A percentile compares a stretch with the other conserved stretches of the same genome.
Conservation (phyloP, 2,888 invertebrate species). For the Alcis repandata region DNA sequence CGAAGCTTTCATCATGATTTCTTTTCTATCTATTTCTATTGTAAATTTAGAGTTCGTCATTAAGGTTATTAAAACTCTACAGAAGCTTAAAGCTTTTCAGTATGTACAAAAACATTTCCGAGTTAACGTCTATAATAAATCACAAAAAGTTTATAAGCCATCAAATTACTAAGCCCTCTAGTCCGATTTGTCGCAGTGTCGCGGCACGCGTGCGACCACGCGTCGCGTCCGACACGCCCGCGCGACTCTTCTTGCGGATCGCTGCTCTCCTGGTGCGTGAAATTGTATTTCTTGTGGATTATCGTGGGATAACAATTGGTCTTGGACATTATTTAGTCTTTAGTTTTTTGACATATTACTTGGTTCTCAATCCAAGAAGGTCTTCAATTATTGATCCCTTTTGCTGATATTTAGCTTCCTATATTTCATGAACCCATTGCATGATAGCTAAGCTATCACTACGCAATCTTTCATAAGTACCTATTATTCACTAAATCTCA, state of each 20-base stretch:
- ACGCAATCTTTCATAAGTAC: no score
- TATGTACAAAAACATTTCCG: background rate
- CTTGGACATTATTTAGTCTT: background rate
- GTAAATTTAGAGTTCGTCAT: background rate
- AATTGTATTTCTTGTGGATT: conserved; percentile 59
- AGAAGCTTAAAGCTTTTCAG: background rate
- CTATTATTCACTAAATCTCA: background rate
- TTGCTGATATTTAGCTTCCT: no score
- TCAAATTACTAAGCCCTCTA: conserved; percentile 38
- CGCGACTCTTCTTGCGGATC: conserved; percentile 53
- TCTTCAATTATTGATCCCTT: no score
- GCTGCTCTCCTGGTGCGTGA: conserved; percentile 65
- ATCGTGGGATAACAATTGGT: conserved; percentile 34
- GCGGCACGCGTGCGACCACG: conserved; percentile 49
- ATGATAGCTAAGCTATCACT: no score
- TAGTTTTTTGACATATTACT: no score
- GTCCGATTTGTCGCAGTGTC: conserved; percentile 29
- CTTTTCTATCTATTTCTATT: background rate
- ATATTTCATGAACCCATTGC: no score
- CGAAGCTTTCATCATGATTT: background rate
- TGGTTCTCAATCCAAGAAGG: no score
- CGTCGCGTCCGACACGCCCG: conserved; percentile 52
- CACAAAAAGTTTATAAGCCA: conserved; percentile 33
- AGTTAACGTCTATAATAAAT: conserved; percentile 24
- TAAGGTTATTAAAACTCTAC: background rate